phyloP scores from a whole-genome alignment of 2,113 vertebrate genomes.

The Melanocharis versteri region DNA sequence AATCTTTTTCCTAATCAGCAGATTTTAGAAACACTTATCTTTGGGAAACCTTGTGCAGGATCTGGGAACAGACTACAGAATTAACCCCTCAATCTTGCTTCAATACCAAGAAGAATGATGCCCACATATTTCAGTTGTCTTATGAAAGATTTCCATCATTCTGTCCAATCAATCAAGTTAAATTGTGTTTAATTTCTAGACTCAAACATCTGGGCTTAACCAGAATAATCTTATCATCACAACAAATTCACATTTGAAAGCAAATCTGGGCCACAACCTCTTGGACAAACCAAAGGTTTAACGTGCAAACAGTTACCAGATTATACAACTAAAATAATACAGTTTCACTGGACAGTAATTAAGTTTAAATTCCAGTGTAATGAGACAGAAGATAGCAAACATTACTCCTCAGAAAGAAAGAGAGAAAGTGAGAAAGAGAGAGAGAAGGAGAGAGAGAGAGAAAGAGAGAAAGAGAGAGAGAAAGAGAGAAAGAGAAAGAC shows the following conservation, averaged over 20 bases:
- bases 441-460: neutral
- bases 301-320: slow-evolving; percentile 4
- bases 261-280: neutral
- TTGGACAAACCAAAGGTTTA: slow-evolving; percentile 33
- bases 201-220: slow-evolving; percentile 8
- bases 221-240: neutral
- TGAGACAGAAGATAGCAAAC: neutral
- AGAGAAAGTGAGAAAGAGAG: accelerated
- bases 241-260: slow-evolving; percentile 33
- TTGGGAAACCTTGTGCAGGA: neutral
- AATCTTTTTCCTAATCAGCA: neutral
- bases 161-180: slow-evolving; percentile 32
- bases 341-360: neutral
- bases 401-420: neutral
- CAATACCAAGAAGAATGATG: neutral
- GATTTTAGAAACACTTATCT: neutral
- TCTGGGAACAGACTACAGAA: neutral
- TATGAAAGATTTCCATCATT: slow-evolving; percentile 15
- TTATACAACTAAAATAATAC: neutral
- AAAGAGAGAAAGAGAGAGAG: too few species aligned
- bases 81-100: neutral
- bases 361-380: neutral
- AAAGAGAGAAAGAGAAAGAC: neutral
- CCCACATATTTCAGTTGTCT: neutral
- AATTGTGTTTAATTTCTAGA: slow-evolving; percentile 32